phyloP scores from a whole-genome alignment of 1,140 invertebrate genomes.

The Listronotus oregonensis region DNA sequence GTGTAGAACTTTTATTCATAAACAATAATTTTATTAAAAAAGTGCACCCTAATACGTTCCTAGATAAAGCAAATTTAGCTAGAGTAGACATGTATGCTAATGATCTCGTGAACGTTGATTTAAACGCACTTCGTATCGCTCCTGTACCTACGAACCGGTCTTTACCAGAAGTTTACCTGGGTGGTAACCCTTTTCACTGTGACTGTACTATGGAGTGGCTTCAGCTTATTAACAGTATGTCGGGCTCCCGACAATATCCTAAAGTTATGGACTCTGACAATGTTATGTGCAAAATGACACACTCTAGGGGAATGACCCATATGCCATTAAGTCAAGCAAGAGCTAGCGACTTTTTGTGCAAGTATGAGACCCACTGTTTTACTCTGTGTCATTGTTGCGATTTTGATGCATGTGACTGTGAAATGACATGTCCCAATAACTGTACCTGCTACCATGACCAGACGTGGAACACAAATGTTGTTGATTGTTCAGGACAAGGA shows the following conservation, averaged over 20 bases:
- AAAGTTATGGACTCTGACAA: constrained; percentile 85
- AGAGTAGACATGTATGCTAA: constrained; percentile 90
- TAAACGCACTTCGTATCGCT: constrained; percentile 77
- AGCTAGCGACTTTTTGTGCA: constrained; percentile 85
- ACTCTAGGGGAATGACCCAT: constrained; percentile 71
- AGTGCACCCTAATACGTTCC: constrained; percentile 83
- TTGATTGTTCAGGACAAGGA: constrained; percentile 82
- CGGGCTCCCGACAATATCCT: constrained; percentile 78
- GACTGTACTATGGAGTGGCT: constrained; percentile 94
- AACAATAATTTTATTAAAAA: constrained; percentile 85
- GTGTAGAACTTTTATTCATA: constrained; percentile 84
- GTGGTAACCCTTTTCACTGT: constrained; percentile 88
- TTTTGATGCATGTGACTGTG: constrained; percentile 93
- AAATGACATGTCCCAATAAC: constrained; percentile 91
- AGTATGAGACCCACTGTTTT: constrained; percentile 91
- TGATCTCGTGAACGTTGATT: constrained; percentile 78
- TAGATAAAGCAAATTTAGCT: constrained; percentile 80
- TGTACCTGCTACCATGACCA: constrained; percentile 92
- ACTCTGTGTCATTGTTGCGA: constrained; percentile 92
- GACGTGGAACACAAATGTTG: constrained; percentile 90
- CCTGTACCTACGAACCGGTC: constrained; percentile 69
- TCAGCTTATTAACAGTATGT: constrained; percentile 83
- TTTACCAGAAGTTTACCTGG: constrained; percentile 84
- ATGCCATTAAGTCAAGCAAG: constrained; percentile 70
- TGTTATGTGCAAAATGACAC: constrained; percentile 81